phyloP scores from a whole-genome alignment of 2,113 vertebrate species.

The Mirza zaza region DNA sequence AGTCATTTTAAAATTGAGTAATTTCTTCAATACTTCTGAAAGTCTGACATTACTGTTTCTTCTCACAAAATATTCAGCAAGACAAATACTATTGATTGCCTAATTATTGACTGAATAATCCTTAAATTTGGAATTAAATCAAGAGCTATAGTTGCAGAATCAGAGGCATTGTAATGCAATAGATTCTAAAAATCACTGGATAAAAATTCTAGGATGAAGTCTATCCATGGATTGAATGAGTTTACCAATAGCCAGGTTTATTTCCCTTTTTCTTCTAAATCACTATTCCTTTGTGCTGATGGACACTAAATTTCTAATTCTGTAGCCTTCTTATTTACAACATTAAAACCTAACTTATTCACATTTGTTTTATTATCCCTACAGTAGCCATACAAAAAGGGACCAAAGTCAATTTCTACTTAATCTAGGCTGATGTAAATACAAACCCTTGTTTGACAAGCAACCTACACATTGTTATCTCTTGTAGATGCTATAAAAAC shows the following conservation, averaged over 20 bases:
- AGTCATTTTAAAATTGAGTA: not conserved
- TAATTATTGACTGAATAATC: constrained; percentile 15
- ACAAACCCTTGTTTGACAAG: constrained; percentile 41
- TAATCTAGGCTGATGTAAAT: constrained; percentile 49
- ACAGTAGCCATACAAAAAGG: not conserved
- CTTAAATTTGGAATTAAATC: constrained; percentile 54
- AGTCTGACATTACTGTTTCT: not conserved
- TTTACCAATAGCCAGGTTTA: not conserved
- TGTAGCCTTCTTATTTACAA: not conserved
- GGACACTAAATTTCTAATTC: not conserved
- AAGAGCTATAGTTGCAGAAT: constrained; percentile 3
- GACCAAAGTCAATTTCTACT: constrained; percentile 53
- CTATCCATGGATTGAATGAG: not conserved
- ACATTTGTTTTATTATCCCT: constrained; percentile 29
- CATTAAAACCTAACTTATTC: not conserved
- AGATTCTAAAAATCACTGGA: not conserved
- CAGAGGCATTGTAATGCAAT: not conserved
- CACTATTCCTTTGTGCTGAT: not conserved
- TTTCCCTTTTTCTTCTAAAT: not conserved
- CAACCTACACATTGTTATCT: constrained; percentile 20
- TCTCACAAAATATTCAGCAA: not conserved
- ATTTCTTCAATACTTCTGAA: not conserved
- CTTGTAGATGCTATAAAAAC: constrained; percentile 42
- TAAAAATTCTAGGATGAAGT: not conserved
- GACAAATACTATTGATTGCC: not conserved